A percentile compares a stretch with the other conserved stretches of the same genome.
Evolutionary conservation across 2,113 vertebrate species (phyloP).

Genomic region (Perca flavescens): DNA sequence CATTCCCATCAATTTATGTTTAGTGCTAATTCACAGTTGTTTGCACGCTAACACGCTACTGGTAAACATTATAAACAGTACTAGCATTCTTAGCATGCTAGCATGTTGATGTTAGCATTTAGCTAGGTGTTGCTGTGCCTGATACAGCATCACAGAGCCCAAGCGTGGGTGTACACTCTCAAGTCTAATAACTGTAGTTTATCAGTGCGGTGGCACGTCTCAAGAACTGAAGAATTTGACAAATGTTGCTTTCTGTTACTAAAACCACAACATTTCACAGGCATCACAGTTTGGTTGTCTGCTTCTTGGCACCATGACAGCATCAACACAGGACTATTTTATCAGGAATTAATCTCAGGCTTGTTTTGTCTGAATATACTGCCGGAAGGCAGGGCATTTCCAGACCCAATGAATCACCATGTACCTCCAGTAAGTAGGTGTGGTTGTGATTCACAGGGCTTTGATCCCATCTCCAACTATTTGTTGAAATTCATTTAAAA

Average conservation of each 20-base stretch:
- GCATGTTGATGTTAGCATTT: too few species aligned
- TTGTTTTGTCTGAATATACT: slow-evolving; percentile 55
- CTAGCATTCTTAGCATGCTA: too few species aligned
- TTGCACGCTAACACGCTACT: too few species aligned
- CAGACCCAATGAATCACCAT: slow-evolving; percentile 70
- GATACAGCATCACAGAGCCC: not conserved
- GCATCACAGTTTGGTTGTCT: not conserved
- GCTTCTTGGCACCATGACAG: not conserved
- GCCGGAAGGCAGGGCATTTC: slow-evolving; percentile 70
- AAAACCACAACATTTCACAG: slow-evolving; percentile 16
- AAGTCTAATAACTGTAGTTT: not conserved
- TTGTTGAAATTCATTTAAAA: slow-evolving; percentile 44
- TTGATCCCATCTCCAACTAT: slow-evolving; percentile 32
- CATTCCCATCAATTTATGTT: not conserved
- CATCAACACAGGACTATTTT: slow-evolving; percentile 25
- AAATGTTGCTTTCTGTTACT: not conserved
- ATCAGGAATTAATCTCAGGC: slow-evolving; percentile 34
- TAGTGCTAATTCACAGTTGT: not conserved
- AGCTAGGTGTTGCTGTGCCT: too few species aligned
- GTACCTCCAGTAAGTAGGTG: slow-evolving; percentile 69
- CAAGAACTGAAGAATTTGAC: not conserved
- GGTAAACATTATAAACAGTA: too few species aligned
- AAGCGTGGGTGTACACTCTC: not conserved
- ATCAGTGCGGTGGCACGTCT: not conserved
- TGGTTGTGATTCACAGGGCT: slow-evolving; percentile 53